Base-by-base conservation (phyloP, 2,888 invertebrate species). In the Helleia helle region DNA sequence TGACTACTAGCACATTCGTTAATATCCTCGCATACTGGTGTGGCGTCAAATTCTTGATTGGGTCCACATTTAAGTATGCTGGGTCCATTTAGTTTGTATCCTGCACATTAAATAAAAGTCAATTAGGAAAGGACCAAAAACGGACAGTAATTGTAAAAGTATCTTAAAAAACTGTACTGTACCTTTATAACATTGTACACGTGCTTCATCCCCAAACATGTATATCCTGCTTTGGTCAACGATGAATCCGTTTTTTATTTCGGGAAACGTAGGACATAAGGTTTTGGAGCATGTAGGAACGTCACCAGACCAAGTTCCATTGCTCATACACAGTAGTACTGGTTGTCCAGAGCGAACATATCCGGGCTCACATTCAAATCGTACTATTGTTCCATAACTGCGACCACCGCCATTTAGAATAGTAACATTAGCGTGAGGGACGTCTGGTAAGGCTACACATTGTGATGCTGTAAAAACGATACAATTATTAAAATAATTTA, bases 241-340 rank as follows among this genome's bases (percentile, higher is more conserved):
- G 29, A 96, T 89, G 56, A 93, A 95, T 11, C 96, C 96, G 60
- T 96, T 96, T 56, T 91, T 90, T 46, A 96, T 93, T 63, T 90
- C 89, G 0, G 95, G 95, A 60, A 93, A 87, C 51, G 87, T 87
- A 0, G 90, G 88, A 64, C 93, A 94, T 51, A 88, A 71, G 14
- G 90, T 91, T 57, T 95, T 89, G 24, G 93, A 89, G 71, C 96
- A 96, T 3, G 91, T 90, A 1, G 96, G 96, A 3, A 96, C 94
- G 52, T 93, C 91, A 44, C 94, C 95, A 44, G 96, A 96, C 96
- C 96, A 97, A 6, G 96, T 95, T 38, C 96, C 96, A 62, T 96
- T 96, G 62, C 95, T 96, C 95, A 96, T 96, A 68, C 96, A 97
- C 25, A 95, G 88, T 28, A 96, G 88, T 2, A 96, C 96, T 9